Evolutionary conservation across 92 coral and sea anemone species (phyloP).

Genomic region (Phenganax subtilis): DNA sequence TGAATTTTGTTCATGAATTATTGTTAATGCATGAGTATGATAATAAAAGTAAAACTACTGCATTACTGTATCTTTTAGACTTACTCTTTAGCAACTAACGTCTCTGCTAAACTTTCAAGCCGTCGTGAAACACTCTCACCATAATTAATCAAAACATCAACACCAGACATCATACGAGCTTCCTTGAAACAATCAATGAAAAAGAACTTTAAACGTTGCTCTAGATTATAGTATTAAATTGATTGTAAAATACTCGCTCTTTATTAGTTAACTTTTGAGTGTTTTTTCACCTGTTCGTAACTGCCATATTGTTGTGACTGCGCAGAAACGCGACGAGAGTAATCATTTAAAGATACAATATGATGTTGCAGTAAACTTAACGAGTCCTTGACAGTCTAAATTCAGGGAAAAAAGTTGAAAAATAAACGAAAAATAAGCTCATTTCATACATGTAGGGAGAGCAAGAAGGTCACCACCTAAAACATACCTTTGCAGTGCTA

Average conservation of each 20-base stretch:
- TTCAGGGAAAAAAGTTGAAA: background rate
- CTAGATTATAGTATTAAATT: background rate
- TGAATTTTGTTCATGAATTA: no score
- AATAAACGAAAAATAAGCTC: background rate
- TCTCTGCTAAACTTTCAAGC: constrained; percentile 65
- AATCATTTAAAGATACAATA: constrained; percentile 60
- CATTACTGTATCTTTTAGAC: background rate
- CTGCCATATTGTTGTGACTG: constrained; percentile 94
- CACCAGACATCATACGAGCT: constrained; percentile 88
- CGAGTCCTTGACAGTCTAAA: background rate
- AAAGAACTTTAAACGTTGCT: background rate
- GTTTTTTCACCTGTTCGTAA: constrained; percentile 69
- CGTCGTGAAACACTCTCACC: constrained; percentile 84
- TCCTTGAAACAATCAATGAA: constrained; percentile 48
- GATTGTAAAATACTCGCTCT: background rate
- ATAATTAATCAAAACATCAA: constrained; percentile 80
- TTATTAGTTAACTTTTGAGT: background rate
- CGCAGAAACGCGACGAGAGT: constrained; percentile 61
- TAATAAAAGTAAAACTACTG: background rate
- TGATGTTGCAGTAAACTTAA: constrained; percentile 53
- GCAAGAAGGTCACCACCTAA: background rate
- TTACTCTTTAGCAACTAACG: constrained; percentile 50
- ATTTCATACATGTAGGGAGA: background rate
- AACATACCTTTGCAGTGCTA: background rate
- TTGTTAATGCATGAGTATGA: no score